phyloP scores from a whole-genome alignment of 2,113 vertebrate species.

The Regulus satrapa region DNA sequence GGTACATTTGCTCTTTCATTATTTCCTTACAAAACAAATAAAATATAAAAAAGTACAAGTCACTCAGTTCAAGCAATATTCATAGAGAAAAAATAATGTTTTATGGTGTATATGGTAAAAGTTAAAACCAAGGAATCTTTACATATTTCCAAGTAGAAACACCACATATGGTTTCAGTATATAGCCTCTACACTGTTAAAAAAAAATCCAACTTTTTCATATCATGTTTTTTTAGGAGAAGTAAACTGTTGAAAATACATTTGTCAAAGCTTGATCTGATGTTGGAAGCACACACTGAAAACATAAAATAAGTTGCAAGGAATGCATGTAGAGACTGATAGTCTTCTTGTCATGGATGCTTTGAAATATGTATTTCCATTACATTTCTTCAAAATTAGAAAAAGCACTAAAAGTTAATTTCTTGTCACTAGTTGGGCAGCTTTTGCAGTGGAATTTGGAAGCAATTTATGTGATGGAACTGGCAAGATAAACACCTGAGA shows the following conservation, averaged over 20 bases:
- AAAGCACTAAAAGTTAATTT: neutral
- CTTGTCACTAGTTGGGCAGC: neutral
- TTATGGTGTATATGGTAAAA: neutral
- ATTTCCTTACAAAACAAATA: neutral
- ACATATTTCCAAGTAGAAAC: neutral
- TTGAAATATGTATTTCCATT: conserved; percentile 16
- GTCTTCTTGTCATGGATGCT: neutral
- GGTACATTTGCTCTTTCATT: neutral
- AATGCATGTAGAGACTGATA: neutral
- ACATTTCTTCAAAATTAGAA: neutral
- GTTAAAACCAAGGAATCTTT: conserved; percentile 11
- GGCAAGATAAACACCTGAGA: neutral
- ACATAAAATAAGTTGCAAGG: neutral
- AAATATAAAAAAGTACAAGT: neutral
- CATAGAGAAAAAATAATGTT: neutral
- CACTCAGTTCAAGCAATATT: neutral
- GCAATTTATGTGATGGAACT: neutral
- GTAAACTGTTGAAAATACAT: conserved; percentile 14
- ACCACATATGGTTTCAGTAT: conserved; percentile 34
- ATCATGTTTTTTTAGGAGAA: neutral
- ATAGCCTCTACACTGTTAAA: neutral
- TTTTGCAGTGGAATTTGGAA: neutral
- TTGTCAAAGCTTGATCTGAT: conserved; percentile 15
- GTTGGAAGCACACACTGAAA: conserved; percentile 11
- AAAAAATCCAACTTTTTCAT: neutral